Base-by-base conservation (phyloP, 2,888 invertebrate species). In the Erannis defoliaria region DNA sequence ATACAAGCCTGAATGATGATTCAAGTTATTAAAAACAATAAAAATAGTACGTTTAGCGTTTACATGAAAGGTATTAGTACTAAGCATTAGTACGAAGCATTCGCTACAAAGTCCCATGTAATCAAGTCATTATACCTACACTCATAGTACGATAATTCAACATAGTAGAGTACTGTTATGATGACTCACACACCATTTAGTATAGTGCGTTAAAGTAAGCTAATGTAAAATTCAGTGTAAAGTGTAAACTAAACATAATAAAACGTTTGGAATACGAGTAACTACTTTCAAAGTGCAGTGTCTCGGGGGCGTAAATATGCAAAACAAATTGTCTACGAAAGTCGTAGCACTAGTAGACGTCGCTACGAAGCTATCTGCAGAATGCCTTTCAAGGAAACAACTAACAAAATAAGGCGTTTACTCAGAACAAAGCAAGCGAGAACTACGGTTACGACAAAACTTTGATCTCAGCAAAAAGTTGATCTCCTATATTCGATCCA, bases 401-500 rank as follows among this genome's bases (percentile, higher is more conserved):
- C 18, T 38, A 51, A 45, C 49, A 55, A 35, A 31, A 56, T 33
- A 51, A 38, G 12, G 21, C 43, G 26, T 46, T 56, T 51, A 33
- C 14, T 16, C 16, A 29, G 58, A 51, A 26, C 48, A 12, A 57
- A 53, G 43, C 51, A 58, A 46, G 53, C 55, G 45, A 43, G 16
- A 46, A 43, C 55, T 70, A 77, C 80, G 75, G 71, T 78, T 80
- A 62, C 63, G 57, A 58, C 62, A 67, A 77, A 77, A 80, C 71
- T 76, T 76, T 73, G 71, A 68, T 76, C 68, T 75, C 72, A 69
- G 71, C 77, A 74, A 76, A 62, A 73, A 72, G 80, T 71, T 67
- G 63, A 60, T 63, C 60, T 67, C 66, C 74, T 77, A 77, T 78
- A 81, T 84, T 86, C 80, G 78, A 81, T 81, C 78, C 78, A 70